Conservation (phyloP, 1,140 invertebrate genomes). For the Pseudomyrmex dendroicus region DNA sequence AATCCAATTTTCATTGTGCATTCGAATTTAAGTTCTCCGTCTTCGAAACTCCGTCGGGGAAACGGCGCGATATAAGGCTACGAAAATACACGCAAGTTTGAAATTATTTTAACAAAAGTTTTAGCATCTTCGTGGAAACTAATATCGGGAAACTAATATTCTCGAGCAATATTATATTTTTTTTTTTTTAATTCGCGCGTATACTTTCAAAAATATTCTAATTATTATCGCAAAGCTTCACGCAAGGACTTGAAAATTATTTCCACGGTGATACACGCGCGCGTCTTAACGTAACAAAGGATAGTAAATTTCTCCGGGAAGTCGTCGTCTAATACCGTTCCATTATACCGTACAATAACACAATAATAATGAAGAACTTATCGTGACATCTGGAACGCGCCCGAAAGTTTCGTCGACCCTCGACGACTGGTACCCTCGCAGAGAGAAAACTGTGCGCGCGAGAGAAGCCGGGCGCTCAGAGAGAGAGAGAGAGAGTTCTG, state of each 20-base stretch:
- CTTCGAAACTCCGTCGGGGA: not conserved
- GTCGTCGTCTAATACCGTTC: conserved; percentile 18
- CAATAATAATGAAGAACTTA: conserved; percentile 50
- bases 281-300: conserved; percentile 13
- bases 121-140: no score
- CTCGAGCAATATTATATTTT: no score
- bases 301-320: conserved; percentile 2
- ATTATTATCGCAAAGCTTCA: not conserved
- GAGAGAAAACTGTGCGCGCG: conserved; percentile 63
- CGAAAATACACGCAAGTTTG: conserved; percentile 6
- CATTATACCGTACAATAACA: conserved; percentile 45
- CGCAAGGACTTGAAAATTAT: not conserved
- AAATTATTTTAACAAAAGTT: not conserved
- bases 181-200: no score
- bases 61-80: not conserved
- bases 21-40: not conserved
- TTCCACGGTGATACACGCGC: not conserved
- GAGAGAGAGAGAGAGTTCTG: conserved; percentile 63
- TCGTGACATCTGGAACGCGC: conserved; percentile 38
- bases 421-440: conserved; percentile 11
- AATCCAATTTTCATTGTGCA: not conserved
- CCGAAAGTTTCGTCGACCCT: conserved; percentile 47
- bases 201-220: not conserved
- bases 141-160: no score
- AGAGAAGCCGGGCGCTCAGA: conserved; percentile 73